These are phyloP conservation scores for Tychaedon coryphoeus DNA, from an alignment of 2,113 vertebrate genomes.

Conservation along the genomic window DNA sequence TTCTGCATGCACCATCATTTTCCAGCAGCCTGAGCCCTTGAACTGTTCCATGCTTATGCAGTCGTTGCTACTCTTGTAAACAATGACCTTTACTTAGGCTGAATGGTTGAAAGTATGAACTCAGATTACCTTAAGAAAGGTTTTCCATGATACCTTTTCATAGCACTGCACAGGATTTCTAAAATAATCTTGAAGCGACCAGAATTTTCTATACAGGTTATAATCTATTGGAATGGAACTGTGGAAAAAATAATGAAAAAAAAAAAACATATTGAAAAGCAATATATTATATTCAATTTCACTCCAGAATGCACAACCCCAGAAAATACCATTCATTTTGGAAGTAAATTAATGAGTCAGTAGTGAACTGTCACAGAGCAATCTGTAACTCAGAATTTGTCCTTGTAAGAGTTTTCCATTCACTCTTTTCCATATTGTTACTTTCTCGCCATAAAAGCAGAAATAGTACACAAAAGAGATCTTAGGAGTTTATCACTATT, in stretches of 20 bases:
- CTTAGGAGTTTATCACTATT: neutral
- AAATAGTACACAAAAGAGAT: neutral
- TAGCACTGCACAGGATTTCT: slow-evolving; percentile 97
- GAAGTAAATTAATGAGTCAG: neutral
- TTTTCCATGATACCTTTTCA: slow-evolving; percentile 96
- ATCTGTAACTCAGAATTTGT: neutral
- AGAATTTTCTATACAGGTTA: slow-evolving; percentile 98
- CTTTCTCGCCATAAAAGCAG: neutral
- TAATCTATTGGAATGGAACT: slow-evolving; percentile 99
- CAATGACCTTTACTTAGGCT: neutral
- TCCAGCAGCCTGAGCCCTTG: neutral
- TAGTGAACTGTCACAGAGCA: neutral
- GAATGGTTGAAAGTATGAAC: neutral
- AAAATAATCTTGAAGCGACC: slow-evolving; percentile 98
- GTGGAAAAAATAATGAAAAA: neutral
- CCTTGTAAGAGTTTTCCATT: neutral
- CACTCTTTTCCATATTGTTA: neutral
- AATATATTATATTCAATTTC: neutral
- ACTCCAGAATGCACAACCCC: neutral
- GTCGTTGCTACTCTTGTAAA: neutral
- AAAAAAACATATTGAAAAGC: neutral
- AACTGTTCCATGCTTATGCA: neutral
- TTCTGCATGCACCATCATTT: neutral
- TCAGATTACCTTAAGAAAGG: slow-evolving; percentile 91
- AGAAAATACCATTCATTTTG: neutral